Base-by-base conservation (phyloP, 1,140 invertebrate species). In the Brachionus sp. region DNA sequence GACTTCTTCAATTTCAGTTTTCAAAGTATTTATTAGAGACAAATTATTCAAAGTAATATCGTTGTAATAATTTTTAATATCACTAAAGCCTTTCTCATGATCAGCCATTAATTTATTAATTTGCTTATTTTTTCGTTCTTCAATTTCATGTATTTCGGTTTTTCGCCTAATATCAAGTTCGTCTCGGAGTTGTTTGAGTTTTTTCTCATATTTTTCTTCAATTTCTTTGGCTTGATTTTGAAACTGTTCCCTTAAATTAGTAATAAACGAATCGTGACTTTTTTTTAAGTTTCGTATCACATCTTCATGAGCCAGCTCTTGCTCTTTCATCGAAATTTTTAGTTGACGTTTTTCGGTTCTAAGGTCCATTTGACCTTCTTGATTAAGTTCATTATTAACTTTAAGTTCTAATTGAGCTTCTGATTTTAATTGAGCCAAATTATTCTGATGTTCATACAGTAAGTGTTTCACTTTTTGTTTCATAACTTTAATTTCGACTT, bases 21-120 rank as follows among this genome's bases (percentile, higher is more conserved):
- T 95, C 42, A 95, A 88, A 86, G 91, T 93, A 84, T 92, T 92
- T 37, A 95, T 95, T 7, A 95, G 88, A 70, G 92, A 93, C 83
- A 97, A 90, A 88, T 96, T 97, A 87, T 96, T 96, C 0, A 95
- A 88, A 0, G 94, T 95, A 50, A 97, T 95, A 85, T 96, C 94
- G 86, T 95, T 96, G 85, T 96, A 97, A 89, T 96, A 97, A 87
- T 93, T 93, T 88, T 95, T 96, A 86, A 96, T 93, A 86, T 96
- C 93, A 57, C 91, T 91, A 86, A 95, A 95, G 0, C 93, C 92
- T 85, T 92, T 92, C 84, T 95, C 93, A 86, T 97, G 94, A 85
- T 93, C 92, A 84, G 92, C 92, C 84, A 94, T 93, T 70, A 97
- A 87, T 19, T 92, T 92, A 13, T 92, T 91, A 13, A 96, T 92